phyloP scores from a whole-genome alignment of 2,888 invertebrate species.

The Pseudococcus viburni region DNA sequence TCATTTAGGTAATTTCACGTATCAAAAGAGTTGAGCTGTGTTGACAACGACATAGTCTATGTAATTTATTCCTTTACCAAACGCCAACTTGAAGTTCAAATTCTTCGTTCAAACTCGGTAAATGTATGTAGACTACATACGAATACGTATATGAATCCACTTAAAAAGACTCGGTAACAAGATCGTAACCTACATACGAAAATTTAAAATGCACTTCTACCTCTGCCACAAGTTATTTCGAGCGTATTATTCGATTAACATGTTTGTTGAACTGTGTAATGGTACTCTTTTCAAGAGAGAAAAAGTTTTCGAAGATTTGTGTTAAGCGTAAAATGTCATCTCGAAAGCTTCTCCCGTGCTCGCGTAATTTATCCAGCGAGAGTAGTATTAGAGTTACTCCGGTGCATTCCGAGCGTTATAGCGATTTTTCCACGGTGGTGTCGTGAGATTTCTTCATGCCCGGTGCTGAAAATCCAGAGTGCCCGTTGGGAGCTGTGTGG shows the following conservation, averaged over 20 bases:
- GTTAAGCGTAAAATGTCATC: background rate
- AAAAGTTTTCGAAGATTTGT: background rate
- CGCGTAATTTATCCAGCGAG: background rate
- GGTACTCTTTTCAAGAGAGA: background rate
- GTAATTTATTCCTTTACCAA: background rate
- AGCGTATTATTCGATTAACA: slow-evolving; percentile 36
- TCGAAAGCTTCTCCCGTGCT: slow-evolving; percentile 3
- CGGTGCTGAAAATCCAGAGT: too few species aligned
- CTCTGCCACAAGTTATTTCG: slow-evolving; percentile 20
- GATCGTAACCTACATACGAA: slow-evolving; percentile 7
- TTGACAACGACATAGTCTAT: background rate
- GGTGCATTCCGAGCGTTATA: too few species aligned
- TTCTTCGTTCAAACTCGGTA: background rate
- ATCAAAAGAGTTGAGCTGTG: background rate
- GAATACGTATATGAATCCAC: background rate
- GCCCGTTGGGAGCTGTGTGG: too few species aligned
- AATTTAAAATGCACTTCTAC: slow-evolving; percentile 39
- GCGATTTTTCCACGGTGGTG: too few species aligned
- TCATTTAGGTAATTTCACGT: background rate
- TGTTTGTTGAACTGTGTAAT: slow-evolving; percentile 55
- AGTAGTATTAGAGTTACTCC: too few species aligned
- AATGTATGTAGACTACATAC: background rate
- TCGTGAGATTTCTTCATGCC: too few species aligned
- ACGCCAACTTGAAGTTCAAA: background rate
- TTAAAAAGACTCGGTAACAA: slow-evolving; percentile 17